These are phyloP conservation scores for Cuculus canorus DNA, from an alignment of 2,797 vertebrate genomes.

Conservation along the genomic window DNA sequence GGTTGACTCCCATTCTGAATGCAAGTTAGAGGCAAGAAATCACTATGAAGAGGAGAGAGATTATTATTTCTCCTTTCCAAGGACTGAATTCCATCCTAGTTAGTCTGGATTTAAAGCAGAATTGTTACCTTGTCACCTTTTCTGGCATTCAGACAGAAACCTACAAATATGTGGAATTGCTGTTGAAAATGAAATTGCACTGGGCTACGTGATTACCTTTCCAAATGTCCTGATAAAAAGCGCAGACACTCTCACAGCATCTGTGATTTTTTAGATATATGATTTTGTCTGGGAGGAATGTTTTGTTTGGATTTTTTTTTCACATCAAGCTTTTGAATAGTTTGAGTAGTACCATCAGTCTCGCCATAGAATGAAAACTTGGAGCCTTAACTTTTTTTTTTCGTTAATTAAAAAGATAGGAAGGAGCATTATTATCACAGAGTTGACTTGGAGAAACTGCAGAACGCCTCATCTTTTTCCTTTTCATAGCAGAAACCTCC, in stretches of 20 bases:
- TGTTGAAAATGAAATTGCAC: neutral
- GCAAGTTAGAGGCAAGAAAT: neutral
- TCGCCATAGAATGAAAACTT: neutral
- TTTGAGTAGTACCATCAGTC: neutral
- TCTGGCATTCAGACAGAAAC: conserved; percentile 22
- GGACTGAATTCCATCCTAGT: neutral
- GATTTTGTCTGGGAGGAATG: neutral
- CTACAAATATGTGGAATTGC: neutral
- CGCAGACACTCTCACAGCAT: neutral
- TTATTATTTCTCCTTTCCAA: neutral
- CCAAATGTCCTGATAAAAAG: neutral
- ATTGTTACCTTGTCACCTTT: conserved; percentile 19
- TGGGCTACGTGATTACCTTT: neutral
- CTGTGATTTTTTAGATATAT: neutral
- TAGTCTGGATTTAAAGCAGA: conserved; percentile 32
- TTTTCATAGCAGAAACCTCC: neutral
- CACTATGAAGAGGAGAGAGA: neutral
- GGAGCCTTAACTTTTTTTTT: neutral
- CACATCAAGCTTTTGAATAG: neutral
- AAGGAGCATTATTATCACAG: neutral
- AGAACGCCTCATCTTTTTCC: neutral
- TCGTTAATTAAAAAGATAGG: neutral
- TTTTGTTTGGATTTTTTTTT: neutral
- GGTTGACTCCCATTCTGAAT: neutral
- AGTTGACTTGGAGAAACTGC: neutral